Base-by-base conservation (phyloP, 1,140 invertebrate species). In the Aphelenchoides fujianensis region DNA sequence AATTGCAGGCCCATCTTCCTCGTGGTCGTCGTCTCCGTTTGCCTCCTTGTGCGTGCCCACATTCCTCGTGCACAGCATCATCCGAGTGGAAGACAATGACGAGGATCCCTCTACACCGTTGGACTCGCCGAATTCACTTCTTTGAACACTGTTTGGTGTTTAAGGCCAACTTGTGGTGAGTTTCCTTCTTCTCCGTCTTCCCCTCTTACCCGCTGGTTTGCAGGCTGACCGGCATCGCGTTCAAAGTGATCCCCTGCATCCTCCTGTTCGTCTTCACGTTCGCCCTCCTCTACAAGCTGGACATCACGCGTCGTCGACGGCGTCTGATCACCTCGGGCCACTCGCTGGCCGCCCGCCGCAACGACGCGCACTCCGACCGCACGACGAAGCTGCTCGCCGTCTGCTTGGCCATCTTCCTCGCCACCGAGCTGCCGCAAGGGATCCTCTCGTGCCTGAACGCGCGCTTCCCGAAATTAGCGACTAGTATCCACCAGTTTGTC, bases 401-500 rank as follows among this genome's bases (percentile, higher is more conserved):
- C 28, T 62, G 79, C 2, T 64, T 78, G 37, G 74, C 59, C 37
- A 66, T 78, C 7, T 78, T 78, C 76, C 74, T 16, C 74, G 71
- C 57, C 36, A 0, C 19, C 68, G 37, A 19, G 16, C 7, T 74
- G 19, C 54, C 62, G 55, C 27, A 59, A 76, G 74, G 76, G 2
- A 62, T 80, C 23, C 61, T 78, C 54, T 77, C 76, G 1, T 76
- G 79, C 19, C 19, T 80, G 3, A 78, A 78, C 64, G 76, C 72
- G 1, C 75, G 79, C 5, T 78, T 73, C 59, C 76, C 76, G 7
- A 78, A 78, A 48, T 48, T 48, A 16, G 12, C 57, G 76, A 78
- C n/a, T n/a, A n/a, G n/a, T 61, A 80, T 78, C 23, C 76, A 78
- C n/a, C 76, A 78, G 36, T 78, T 80, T 57, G 78, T 78, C n/a